phyloP scores from a whole-genome alignment of 1,140 invertebrate species.

The Bombus pascuorum region DNA sequence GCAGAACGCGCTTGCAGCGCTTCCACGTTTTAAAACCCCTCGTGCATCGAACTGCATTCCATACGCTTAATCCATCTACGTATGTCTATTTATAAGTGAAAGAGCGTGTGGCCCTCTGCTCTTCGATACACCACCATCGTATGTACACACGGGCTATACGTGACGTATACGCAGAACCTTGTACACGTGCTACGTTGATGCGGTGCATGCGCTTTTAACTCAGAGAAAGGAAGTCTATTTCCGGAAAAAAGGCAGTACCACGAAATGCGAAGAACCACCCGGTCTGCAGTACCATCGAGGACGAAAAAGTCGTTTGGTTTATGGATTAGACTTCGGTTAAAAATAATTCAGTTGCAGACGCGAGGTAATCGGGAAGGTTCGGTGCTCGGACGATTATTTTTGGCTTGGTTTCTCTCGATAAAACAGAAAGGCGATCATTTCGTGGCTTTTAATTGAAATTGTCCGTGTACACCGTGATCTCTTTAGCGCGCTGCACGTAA shows the following conservation, averaged over 20 bases:
- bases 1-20: conserved; percentile 27
- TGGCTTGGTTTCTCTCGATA: neutral
- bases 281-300: neutral
- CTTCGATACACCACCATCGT: neutral
- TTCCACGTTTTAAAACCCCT: conserved; percentile 59
- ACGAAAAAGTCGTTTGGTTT: neutral
- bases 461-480: neutral
- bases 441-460: conserved; percentile 16
- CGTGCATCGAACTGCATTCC: conserved; percentile 72
- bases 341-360: neutral
- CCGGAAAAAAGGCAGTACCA: conserved; percentile 57
- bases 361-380: too few relatives aligned
- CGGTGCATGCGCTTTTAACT: neutral
- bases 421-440: neutral
- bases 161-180: conserved; percentile 5
- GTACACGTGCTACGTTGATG: neutral
- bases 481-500: neutral
- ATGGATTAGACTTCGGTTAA: neutral
- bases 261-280: conserved; percentile 24
- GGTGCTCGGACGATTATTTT: neutral
- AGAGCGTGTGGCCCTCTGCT: conserved; percentile 34
- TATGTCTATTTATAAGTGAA: conserved; percentile 67
- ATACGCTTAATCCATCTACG: conserved; percentile 70
- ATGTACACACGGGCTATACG: neutral
- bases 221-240: conserved; percentile 66